These are phyloP conservation scores for Coturnix japonica DNA, from an alignment of 2,113 vertebrate genomes.

Conservation along the genomic window DNA sequence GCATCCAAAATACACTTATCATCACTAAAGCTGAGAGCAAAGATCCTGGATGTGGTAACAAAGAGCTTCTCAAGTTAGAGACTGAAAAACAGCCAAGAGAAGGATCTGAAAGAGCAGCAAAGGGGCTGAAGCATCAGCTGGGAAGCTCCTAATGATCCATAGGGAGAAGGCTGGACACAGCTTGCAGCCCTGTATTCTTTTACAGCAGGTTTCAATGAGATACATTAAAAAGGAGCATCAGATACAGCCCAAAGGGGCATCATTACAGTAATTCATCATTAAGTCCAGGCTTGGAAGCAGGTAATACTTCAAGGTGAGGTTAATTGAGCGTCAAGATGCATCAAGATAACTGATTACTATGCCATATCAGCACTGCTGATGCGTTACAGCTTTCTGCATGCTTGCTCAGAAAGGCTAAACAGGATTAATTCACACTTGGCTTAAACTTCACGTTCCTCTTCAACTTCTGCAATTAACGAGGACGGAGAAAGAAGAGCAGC, in stretches of 20 bases:
- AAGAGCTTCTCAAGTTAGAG: rapidly evolving
- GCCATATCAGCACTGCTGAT: neutral
- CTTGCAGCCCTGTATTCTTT: rapidly evolving
- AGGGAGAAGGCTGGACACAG: neutral
- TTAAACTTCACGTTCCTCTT: rapidly evolving
- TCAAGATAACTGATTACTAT: neutral
- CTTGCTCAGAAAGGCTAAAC: rapidly evolving
- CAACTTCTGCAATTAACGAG: rapidly evolving
- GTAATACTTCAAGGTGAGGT: too few relatives aligned
- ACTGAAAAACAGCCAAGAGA: neutral
- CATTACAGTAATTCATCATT: rapidly evolving
- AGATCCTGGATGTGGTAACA: rapidly evolving
- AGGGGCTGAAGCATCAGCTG: rapidly evolving
- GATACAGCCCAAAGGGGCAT: rapidly evolving
- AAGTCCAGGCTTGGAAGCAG: rapidly evolving
- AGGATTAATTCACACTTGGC: rapidly evolving
- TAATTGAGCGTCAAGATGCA: rapidly evolving
- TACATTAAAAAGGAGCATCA: rapidly evolving
- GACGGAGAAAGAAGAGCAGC: rapidly evolving
- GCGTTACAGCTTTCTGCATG: rapidly evolving
- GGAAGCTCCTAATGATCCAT: rapidly evolving
- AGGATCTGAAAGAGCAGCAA: rapidly evolving
- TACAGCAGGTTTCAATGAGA: neutral
- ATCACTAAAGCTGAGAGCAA: rapidly evolving
- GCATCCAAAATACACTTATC: rapidly evolving